Evolutionary conservation across 2,113 vertebrate species (phyloP).

Genomic region (Rhabdornis inornatus): DNA sequence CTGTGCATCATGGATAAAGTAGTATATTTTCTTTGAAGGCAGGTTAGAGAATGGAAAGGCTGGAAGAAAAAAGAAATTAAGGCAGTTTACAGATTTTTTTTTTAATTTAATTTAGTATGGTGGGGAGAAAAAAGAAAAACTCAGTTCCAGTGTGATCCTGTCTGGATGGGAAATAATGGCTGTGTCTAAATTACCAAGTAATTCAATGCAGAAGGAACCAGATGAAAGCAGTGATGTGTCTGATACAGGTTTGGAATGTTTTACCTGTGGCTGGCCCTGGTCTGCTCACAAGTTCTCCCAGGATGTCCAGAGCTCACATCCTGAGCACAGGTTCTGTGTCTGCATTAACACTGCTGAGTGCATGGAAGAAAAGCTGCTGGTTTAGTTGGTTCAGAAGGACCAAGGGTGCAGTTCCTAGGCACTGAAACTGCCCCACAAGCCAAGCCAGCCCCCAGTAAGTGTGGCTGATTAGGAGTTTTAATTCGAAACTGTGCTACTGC

Average conservation of each 20-base stretch:
- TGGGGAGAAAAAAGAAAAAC: neutral
- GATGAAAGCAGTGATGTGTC: neutral
- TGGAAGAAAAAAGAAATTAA: neutral
- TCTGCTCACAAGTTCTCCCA: neutral
- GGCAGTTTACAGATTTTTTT: neutral
- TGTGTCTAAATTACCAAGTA: neutral
- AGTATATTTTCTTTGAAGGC: neutral
- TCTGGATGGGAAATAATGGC: neutral
- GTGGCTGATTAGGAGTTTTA: neutral
- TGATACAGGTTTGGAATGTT: neutral
- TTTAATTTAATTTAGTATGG: neutral
- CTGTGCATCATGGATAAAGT: neutral
- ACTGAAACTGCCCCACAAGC: neutral
- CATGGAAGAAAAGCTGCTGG: neutral
- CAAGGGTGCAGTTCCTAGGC: neutral
- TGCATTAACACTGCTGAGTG: neutral
- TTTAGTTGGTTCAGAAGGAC: neutral
- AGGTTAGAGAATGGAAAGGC: neutral
- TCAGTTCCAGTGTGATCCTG: neutral
- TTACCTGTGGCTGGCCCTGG: neutral
- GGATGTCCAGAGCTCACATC: neutral
- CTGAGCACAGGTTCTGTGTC: neutral
- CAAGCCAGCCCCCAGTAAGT: neutral
- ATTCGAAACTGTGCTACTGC: neutral
- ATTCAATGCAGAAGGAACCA: neutral